phyloP scores from a whole-genome alignment of 2,113 vertebrate genomes.

The Acinonyx jubatus region DNA sequence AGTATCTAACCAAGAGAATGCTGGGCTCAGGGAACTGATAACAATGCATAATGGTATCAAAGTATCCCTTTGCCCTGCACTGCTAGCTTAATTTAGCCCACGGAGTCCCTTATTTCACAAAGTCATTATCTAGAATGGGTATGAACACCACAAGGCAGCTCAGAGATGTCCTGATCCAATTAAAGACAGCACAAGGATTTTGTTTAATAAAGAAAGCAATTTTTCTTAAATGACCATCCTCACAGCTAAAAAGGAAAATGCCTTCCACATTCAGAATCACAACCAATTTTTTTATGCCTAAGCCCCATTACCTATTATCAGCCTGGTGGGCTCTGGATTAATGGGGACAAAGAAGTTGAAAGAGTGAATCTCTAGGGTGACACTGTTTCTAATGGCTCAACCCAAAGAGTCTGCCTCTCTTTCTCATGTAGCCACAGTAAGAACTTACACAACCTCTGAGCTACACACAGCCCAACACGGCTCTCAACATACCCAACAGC shows the following conservation, averaged over 20 bases:
- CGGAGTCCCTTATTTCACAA: not conserved
- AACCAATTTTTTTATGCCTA: not conserved
- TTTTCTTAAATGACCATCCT: conserved; percentile 17
- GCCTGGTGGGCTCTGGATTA: not conserved
- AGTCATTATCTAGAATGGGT: conserved; percentile 13
- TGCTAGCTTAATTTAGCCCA: not conserved
- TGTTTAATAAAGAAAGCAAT: conserved; percentile 46
- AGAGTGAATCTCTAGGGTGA: not conserved
- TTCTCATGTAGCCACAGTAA: not conserved
- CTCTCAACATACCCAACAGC: not conserved
- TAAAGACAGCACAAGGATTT: conserved; percentile 24
- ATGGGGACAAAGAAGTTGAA: not conserved
- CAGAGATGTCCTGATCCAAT: not conserved
- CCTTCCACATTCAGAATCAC: conserved; percentile 10
- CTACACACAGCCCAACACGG: too few species aligned
- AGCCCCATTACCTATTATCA: not conserved
- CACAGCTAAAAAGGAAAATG: not conserved
- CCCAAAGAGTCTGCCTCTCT: not conserved
- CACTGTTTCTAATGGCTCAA: not conserved
- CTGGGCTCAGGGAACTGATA: not conserved
- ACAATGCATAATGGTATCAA: not conserved
- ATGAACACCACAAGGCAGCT: not conserved
- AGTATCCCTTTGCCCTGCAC: not conserved
- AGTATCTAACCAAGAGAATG: not conserved
- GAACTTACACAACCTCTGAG: not conserved